Evolutionary conservation across 2,888 invertebrate genomes (phyloP).

Genomic region (Rhaphigaster nebulosa): DNA sequence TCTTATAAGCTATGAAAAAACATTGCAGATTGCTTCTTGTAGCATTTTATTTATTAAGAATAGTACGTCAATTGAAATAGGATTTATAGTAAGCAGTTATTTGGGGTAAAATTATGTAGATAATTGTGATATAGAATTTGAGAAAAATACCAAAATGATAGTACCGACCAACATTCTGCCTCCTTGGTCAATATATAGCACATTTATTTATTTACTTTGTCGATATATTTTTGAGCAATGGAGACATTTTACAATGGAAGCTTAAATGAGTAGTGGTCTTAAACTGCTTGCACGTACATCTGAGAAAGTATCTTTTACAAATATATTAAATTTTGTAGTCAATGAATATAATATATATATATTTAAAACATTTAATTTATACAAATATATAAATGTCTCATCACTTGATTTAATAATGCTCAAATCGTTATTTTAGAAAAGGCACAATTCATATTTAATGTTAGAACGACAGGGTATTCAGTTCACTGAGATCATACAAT

Average conservation of each 20-base stretch:
- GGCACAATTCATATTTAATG: constrained; percentile 39
- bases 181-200: constrained; percentile 40
- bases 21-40: constrained; percentile 54
- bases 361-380: constrained; percentile 47
- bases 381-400: not conserved
- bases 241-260: constrained; percentile 35
- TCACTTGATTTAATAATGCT: constrained; percentile 47
- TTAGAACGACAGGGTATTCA: constrained; percentile 49
- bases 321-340: constrained; percentile 57
- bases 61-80: constrained; percentile 54
- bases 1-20: constrained; percentile 55
- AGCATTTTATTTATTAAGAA: constrained; percentile 58
- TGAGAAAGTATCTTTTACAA: constrained; percentile 53
- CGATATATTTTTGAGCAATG: constrained; percentile 41
- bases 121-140: constrained; percentile 55
- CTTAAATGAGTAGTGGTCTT: constrained; percentile 43
- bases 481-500: not conserved
- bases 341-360: constrained; percentile 47
- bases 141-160: constrained; percentile 39
- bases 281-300: constrained; percentile 51
- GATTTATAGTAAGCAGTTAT: constrained; percentile 42
- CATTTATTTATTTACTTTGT: constrained; percentile 49
- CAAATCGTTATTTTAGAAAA: constrained; percentile 41
- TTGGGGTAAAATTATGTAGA: constrained; percentile 49
- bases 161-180: constrained; percentile 47